Conservation (phyloP, 2,797 vertebrate species). For the Morelia viridis region DNA sequence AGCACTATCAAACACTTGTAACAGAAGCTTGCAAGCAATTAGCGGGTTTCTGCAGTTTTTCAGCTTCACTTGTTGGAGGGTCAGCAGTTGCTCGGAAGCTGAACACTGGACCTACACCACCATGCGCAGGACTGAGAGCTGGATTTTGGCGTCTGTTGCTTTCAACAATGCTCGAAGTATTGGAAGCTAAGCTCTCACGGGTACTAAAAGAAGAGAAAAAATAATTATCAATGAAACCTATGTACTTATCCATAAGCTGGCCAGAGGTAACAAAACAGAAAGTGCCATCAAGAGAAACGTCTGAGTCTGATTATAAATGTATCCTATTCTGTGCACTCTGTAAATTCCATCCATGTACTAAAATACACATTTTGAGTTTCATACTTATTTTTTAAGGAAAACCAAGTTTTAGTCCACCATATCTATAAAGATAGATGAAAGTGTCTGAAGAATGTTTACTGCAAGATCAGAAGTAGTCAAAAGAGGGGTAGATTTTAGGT, state of each 20-base stretch:
- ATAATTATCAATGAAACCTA: conserved; percentile 53
- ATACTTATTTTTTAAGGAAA: not conserved
- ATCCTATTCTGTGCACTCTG: not conserved
- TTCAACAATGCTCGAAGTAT: conserved; percentile 99
- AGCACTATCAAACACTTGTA: conserved; percentile 94
- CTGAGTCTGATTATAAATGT: conserved; percentile 42
- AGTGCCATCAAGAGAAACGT: conserved; percentile 35
- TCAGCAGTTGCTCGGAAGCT: conserved; percentile 91
- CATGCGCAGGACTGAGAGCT: conserved; percentile 93
- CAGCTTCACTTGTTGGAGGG: conserved; percentile 86
- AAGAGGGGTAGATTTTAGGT: not conserved
- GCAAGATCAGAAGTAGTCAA: too few species aligned
- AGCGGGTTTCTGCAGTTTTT: conserved; percentile 98
- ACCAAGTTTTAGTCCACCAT: not conserved
- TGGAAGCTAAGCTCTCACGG: conserved; percentile 98
- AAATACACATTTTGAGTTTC: not conserved
- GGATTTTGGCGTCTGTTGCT: conserved; percentile 98
- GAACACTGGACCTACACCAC: conserved; percentile 89
- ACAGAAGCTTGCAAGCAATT: conserved; percentile 98
- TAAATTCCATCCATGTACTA: not conserved
- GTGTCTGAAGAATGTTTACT: not conserved
- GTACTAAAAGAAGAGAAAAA: conserved; percentile 82
- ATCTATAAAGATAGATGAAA: not conserved
- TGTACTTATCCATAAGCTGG: conserved; percentile 24
- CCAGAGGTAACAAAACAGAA: conserved; percentile 60